A percentile compares a stretch with the other conserved stretches of the same genome.
These are phyloP conservation scores for Glareola pratincola DNA, from an alignment of 2,113 vertebrate species.

Conservation along the genomic window DNA sequence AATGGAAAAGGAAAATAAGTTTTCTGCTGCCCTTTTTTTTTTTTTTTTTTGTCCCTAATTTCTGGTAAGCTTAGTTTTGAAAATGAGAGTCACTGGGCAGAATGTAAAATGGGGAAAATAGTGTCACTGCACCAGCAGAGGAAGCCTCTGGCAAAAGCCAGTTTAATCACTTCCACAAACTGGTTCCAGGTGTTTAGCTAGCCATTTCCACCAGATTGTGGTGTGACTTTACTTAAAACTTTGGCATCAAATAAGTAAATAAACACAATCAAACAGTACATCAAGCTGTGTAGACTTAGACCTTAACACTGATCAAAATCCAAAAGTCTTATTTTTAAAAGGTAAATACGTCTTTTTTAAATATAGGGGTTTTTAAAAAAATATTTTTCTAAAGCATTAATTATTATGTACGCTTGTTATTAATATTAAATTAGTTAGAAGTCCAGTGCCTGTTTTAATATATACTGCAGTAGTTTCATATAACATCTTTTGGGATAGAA, in stretches of 20 bases:
- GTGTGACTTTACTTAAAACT: constrained; percentile 6
- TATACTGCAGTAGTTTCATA: background rate
- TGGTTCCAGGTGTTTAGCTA: background rate
- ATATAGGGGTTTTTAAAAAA: background rate
- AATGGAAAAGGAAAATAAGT: background rate
- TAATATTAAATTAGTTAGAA: background rate
- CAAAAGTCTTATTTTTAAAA: background rate
- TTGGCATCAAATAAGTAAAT: constrained; percentile 16
- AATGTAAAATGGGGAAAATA: constrained; percentile 5
- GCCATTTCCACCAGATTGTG: background rate
- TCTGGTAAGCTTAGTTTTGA: background rate
- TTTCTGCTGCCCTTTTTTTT: background rate
- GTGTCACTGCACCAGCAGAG: background rate
- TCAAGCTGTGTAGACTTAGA: background rate
- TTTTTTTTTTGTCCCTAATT: background rate
- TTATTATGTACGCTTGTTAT: background rate
- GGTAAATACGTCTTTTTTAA: background rate
- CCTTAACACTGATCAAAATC: background rate
- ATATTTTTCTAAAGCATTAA: background rate
- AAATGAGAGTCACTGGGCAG: background rate
- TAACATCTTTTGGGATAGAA: background rate
- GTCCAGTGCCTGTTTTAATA: constrained; percentile 4
- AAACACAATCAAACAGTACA: background rate
- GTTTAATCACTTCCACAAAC: constrained; percentile 7
- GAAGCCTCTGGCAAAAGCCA: constrained; percentile 14